Evolutionary conservation across 35 echinoderm and acorn worm genomes (phyloP).

Genomic region (Patiria miniata): DNA sequence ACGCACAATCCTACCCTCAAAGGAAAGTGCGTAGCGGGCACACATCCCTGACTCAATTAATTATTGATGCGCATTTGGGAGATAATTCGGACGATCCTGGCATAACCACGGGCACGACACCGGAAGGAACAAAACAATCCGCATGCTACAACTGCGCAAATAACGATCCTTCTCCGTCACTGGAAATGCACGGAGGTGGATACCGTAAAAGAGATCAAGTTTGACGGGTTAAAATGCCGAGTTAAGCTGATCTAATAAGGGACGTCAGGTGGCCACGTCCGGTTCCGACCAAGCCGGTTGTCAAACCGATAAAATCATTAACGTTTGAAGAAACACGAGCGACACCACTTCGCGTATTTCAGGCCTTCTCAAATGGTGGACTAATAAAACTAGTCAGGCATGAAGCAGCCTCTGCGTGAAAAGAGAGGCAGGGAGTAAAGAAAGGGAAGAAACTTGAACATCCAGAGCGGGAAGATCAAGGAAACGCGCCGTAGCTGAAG

Average conservation of each 20-base stretch:
- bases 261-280: slow-evolving; percentile 19
- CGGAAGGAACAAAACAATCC: background rate
- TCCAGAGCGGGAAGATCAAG: no score
- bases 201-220: background rate
- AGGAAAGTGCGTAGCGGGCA: no score
- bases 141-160: slow-evolving; percentile 13
- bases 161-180: background rate
- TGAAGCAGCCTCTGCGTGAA: background rate
- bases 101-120: slow-evolving; percentile 29
- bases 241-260: slow-evolving; percentile 14
- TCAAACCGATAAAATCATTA: slow-evolving; percentile 27
- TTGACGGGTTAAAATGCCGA: slow-evolving; percentile 21
- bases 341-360: slow-evolving; percentile 18
- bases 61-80: background rate
- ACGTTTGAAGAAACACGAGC: slow-evolving; percentile 21
- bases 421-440: background rate
- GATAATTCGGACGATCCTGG: background rate
- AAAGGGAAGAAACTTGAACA: no score
- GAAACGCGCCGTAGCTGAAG: no score
- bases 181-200: background rate
- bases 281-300: background rate
- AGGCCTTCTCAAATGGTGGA: background rate
- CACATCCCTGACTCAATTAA: background rate
- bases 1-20: no score
- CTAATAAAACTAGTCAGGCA: slow-evolving; percentile 14